These are phyloP conservation scores for Rotaria macrura DNA, from an alignment of 2,888 invertebrate species.

Conservation along the genomic window DNA sequence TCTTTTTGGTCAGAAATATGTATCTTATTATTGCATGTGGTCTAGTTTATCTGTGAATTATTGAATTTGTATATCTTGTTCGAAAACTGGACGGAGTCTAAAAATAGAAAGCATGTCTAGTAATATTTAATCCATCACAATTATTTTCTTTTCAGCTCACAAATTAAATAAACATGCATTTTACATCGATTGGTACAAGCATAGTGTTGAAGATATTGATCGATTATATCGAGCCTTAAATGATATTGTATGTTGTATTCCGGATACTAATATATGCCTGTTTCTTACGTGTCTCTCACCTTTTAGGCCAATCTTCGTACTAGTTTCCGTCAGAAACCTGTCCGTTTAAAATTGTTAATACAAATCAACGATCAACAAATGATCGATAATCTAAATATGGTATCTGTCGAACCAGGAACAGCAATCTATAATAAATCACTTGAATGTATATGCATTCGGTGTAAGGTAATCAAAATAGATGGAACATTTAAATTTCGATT, in stretches of 20 bases:
- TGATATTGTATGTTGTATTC: conserved; percentile 27
- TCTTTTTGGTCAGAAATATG: too few relatives aligned
- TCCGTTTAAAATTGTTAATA: background rate
- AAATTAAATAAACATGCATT: conserved; percentile 31
- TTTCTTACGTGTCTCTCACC: background rate
- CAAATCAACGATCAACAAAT: background rate
- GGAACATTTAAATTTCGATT: background rate
- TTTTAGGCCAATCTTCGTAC: background rate
- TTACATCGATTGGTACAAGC: conserved; percentile 27
- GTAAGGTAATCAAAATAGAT: background rate
- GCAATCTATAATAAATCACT: background rate
- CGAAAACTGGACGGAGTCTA: too few relatives aligned
- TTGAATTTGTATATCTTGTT: too few relatives aligned
- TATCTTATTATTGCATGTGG: too few relatives aligned
- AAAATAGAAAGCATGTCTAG: too few relatives aligned
- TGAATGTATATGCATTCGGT: background rate
- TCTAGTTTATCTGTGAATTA: too few relatives aligned
- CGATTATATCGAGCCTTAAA: conserved; percentile 30
- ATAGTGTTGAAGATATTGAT: conserved; percentile 24
- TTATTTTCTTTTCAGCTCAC: conserved; percentile 17
- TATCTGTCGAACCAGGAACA: background rate
- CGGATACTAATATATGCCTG: background rate
- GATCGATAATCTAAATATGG: background rate
- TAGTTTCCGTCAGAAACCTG: background rate
- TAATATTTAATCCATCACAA: too few relatives aligned